Base-by-base conservation (phyloP, 2,888 invertebrate species). In the Nebria brevicollis region DNA sequence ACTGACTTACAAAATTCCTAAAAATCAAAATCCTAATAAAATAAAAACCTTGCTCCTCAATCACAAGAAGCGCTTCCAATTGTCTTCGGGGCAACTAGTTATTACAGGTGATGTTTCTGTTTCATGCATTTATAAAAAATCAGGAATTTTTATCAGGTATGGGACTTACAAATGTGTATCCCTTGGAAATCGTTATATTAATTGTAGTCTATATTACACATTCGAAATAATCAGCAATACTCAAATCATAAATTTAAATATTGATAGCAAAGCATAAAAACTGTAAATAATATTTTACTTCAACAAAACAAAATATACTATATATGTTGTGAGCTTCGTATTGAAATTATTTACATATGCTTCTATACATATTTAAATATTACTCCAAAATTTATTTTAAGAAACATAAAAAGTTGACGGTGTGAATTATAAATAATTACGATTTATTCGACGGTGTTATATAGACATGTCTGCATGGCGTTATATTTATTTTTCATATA, bases 31-130 rank as follows among this genome's bases (percentile, higher is more conserved):
- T 54, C 54, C 54, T 54, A 11, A 54, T 11, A 54, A 54, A 54
- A 54, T 7, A 54, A 54, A 54, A 54, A 41, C 75, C 80, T 70
- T 54, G 75, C 25, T 73, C 43, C 73, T 73, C 75, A 25, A 75
- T 79, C 68, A 80, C 73, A 68, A 78, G 80, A 80, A 80, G 75
- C 54, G 54, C 80, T 80, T 80, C 75, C n/a, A 75, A 66, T 54
- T 78, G 73, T 66, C 78, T 78, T 20, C 80, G 72, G 80, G 72
- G 41, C 75, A 64, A 75, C 68, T 79, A 70, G 26, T 34, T 70
- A 20, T 70, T 70, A 70, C 70, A 25, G 75, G 75, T 41, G 80
- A 72, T 75, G 75, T 80, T 80, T 80, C 80, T 80, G 75, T 80
- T 80, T 80, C 80, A 80, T 80, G 80, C 80, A 75, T 80, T 75